These are phyloP conservation scores for Seladonia tumulorum DNA, from an alignment of 2,888 invertebrate genomes.

Conservation along the genomic window DNA sequence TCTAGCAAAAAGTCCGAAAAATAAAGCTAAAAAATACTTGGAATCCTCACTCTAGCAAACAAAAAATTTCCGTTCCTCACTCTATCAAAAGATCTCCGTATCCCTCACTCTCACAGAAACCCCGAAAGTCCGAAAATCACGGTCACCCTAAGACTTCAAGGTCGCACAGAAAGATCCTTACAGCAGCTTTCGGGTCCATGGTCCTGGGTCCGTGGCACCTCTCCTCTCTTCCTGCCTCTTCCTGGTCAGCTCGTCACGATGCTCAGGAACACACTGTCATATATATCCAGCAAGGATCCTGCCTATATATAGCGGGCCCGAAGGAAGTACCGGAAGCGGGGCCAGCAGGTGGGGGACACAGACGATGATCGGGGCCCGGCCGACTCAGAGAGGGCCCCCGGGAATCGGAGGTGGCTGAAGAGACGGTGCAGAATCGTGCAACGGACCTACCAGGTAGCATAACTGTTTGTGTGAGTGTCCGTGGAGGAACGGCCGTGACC, in stretches of 20 bases:
- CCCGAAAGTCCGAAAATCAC: background rate
- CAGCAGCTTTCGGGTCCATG: slow-evolving; percentile 73
- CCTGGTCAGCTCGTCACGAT: slow-evolving; percentile 52
- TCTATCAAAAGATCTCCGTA: background rate
- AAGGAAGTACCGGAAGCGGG: slow-evolving; percentile 75
- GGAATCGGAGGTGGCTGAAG: slow-evolving; percentile 55
- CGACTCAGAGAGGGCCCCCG: slow-evolving; percentile 56
- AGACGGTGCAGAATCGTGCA: slow-evolving; percentile 12
- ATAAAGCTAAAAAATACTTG: too few relatives aligned
- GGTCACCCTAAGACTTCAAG: background rate
- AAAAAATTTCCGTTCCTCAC: background rate
- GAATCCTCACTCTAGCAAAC: too few relatives aligned
- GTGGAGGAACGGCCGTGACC: slow-evolving; percentile 72
- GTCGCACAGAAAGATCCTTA: slow-evolving; percentile 62
- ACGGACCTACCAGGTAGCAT: background rate
- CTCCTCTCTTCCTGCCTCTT: slow-evolving; percentile 40
- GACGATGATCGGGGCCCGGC: slow-evolving; percentile 64
- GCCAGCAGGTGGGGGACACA: slow-evolving; percentile 48
- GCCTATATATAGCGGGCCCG: slow-evolving; percentile 79
- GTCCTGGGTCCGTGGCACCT: slow-evolving; percentile 27
- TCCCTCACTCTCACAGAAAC: background rate
- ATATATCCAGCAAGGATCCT: slow-evolving; percentile 77
- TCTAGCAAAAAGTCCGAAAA: background rate
- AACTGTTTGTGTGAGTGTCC: slow-evolving; percentile 19
- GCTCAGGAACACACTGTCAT: slow-evolving; percentile 77